These are phyloP conservation scores for Brachionichthys hirsutus DNA, from an alignment of 2,113 vertebrate species.

Conservation along the genomic window DNA sequence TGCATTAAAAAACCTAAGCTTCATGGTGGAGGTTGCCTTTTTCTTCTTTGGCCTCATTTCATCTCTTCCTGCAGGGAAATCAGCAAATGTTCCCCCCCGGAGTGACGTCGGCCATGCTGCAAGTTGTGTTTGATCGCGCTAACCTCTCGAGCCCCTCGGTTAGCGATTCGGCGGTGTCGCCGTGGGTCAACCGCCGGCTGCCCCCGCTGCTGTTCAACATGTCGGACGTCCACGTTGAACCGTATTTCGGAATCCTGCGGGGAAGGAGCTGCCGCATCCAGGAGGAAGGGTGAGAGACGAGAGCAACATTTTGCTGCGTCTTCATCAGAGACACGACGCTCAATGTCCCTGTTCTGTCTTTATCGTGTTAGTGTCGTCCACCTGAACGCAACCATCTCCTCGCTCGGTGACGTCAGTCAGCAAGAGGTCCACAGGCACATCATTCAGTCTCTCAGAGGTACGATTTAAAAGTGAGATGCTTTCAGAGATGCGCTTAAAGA, in stretches of 20 bases:
- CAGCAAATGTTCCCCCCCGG: neutral
- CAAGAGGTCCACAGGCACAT: conserved; percentile 60
- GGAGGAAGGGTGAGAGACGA: conserved; percentile 55
- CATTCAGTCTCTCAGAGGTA: conserved; percentile 67
- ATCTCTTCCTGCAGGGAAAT: conserved; percentile 28
- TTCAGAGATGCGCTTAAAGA: no score
- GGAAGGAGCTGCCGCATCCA: conserved; percentile 60
- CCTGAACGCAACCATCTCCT: conserved; percentile 56
- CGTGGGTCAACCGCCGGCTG: conserved; percentile 66
- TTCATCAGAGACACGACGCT: neutral
- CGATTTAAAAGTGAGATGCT: neutral
- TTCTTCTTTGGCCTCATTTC: neutral
- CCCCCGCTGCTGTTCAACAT: conserved; percentile 59
- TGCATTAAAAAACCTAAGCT: no score
- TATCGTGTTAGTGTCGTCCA: conserved; percentile 60
- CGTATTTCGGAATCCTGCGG: conserved; percentile 59
- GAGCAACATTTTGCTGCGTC: neutral
- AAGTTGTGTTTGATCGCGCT: conserved; percentile 68
- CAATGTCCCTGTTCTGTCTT: neutral
- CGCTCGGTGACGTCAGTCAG: conserved; percentile 46
- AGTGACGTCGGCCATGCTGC: conserved; percentile 66
- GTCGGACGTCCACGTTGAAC: conserved; percentile 30
- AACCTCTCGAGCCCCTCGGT: conserved; percentile 60
- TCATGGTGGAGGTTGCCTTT: neutral
- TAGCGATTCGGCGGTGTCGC: conserved; percentile 30